A percentile compares a stretch with the other conserved stretches of the same genome.
Conservation (phyloP, 2,888 invertebrate species). For the Galeruca laticollis region DNA sequence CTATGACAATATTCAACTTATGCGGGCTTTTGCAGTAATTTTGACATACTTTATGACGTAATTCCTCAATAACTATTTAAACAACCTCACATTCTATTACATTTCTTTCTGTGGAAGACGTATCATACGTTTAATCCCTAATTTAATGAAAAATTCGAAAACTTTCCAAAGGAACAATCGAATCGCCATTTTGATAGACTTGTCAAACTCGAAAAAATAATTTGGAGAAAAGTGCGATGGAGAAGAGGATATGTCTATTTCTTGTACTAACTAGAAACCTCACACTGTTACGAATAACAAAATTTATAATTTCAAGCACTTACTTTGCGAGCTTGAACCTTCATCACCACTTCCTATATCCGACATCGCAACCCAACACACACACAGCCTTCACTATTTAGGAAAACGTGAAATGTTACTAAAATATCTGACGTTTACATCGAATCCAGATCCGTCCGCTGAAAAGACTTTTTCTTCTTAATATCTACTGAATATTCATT, state of each 20-base stretch:
- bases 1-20: conserved; percentile 64
- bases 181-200: conserved; percentile 61
- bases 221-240: conserved; percentile 29
- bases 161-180: conserved; percentile 45
- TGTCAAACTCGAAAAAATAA: conserved; percentile 54
- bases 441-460: conserved; percentile 39
- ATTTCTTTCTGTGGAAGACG: background rate
- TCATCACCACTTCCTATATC: conserved; percentile 86
- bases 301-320: conserved; percentile 65
- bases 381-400: conserved; percentile 63
- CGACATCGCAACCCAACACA: conserved; percentile 73
- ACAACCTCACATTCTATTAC: conserved; percentile 4
- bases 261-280: conserved; percentile 12
- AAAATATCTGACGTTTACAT: conserved; percentile 43
- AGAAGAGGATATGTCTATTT: conserved; percentile 8
- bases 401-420: conserved; percentile 61
- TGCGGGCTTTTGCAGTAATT: conserved; percentile 57
- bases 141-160: conserved; percentile 37
- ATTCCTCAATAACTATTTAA: conserved; percentile 30
- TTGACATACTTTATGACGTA: conserved; percentile 48
- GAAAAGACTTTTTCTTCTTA: conserved; percentile 18
- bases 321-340: conserved; percentile 84
- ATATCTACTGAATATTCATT: background rate
- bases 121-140: conserved; percentile 5
- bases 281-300: conserved; percentile 29